phyloP scores from a whole-genome alignment of 2,113 vertebrate genomes.

The Saiga tatarica region DNA sequence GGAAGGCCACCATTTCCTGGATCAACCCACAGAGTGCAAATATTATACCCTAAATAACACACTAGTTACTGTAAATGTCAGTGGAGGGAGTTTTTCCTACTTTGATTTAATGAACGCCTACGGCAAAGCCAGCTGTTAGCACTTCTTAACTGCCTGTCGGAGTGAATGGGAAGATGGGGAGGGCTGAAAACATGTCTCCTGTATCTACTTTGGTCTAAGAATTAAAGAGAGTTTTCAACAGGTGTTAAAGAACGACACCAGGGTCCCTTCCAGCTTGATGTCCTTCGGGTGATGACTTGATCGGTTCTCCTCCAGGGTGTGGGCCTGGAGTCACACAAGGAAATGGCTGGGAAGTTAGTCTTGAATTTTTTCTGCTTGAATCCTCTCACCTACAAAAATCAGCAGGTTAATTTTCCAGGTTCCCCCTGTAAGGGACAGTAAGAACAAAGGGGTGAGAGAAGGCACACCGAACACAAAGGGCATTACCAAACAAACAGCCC shows the following conservation, averaged over 20 bases:
- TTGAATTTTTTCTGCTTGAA: neutral
- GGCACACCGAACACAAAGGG: neutral
- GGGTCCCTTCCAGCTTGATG: neutral
- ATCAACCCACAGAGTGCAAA: slow-evolving; percentile 81
- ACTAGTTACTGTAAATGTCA: slow-evolving; percentile 76
- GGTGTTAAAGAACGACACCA: neutral
- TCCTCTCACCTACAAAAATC: neutral
- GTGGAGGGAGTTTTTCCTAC: slow-evolving; percentile 69
- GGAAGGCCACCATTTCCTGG: slow-evolving; percentile 87
- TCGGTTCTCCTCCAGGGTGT: neutral
- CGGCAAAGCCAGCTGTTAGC: slow-evolving; percentile 78
- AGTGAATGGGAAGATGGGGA: neutral
- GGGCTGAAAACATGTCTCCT: slow-evolving; percentile 37
- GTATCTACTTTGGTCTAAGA: slow-evolving; percentile 50
- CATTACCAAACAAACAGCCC: slow-evolving; percentile 25
- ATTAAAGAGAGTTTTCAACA: slow-evolving; percentile 56
- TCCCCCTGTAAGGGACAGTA: neutral
- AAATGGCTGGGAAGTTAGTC: slow-evolving; percentile 2
- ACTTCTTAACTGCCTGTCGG: slow-evolving; percentile 70
- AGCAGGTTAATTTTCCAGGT: neutral
- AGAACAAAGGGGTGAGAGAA: neutral
- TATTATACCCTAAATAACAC: slow-evolving; percentile 72
- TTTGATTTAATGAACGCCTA: slow-evolving; percentile 77
- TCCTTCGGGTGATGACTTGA: neutral
- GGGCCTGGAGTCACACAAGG: neutral